These are phyloP conservation scores for Adelognathus sp. DNA, from an alignment of 2,888 invertebrate genomes.

Conservation along the genomic window DNA sequence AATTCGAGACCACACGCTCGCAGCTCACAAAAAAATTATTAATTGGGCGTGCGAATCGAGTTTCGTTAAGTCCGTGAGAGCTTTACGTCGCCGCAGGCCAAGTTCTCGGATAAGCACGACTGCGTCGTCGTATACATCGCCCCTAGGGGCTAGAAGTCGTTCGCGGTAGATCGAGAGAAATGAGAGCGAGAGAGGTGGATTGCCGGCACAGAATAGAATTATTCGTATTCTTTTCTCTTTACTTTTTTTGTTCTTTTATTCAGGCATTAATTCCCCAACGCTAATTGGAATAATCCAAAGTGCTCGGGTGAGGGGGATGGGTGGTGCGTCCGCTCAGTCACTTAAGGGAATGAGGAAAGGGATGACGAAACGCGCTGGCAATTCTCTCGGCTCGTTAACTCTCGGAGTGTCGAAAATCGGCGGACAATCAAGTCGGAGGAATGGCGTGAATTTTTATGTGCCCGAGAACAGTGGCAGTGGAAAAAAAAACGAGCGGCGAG, in stretches of 20 bases:
- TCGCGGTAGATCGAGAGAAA: not conserved
- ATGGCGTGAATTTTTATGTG: constrained; percentile 45
- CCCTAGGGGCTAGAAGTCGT: not conserved
- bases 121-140: not conserved
- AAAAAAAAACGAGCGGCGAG: not conserved
- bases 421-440: constrained; percentile 43
- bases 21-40: constrained; percentile 63
- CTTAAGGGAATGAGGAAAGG: not conserved
- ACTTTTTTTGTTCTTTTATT: constrained; percentile 43
- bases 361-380: constrained; percentile 15
- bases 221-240: constrained; percentile 9
- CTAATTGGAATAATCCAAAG: constrained; percentile 66
- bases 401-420: constrained; percentile 44
- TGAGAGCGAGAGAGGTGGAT: constrained; percentile 25
- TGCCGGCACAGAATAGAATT: constrained; percentile 24
- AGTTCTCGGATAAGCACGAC: not conserved
- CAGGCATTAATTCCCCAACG: constrained; percentile 59
- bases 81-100: constrained; percentile 35
- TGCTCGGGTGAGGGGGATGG: constrained; percentile 38
- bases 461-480: constrained; percentile 20
- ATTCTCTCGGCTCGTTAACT: constrained; percentile 52
- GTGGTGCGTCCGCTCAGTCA: constrained; percentile 43
- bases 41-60: constrained; percentile 64
- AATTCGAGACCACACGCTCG: not conserved
- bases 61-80: constrained; percentile 51